Conservation (phyloP, 1,140 invertebrate species). For the Reticulitermes speratus region DNA sequence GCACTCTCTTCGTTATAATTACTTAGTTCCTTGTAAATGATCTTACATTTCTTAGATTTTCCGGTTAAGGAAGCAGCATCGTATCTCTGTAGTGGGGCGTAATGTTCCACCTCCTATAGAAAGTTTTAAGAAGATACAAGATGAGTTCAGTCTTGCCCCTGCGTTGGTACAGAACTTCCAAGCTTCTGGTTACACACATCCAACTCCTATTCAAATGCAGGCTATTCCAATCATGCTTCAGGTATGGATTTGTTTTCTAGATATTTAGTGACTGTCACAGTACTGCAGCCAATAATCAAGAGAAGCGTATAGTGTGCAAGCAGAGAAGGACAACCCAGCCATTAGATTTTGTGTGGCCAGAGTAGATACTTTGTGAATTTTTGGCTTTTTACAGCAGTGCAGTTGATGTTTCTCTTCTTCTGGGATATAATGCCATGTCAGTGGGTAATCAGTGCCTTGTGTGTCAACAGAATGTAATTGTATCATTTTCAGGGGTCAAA, state of each 20-base stretch:
- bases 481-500: too few species aligned
- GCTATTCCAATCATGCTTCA: slow-evolving; percentile 61
- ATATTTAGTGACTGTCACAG: too few species aligned
- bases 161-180: slow-evolving; percentile 52
- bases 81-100: slow-evolving; percentile 51
- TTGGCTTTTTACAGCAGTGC: too few species aligned
- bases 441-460: too few species aligned
- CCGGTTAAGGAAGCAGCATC: slow-evolving; percentile 48
- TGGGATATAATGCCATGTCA: too few species aligned
- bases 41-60: slow-evolving; percentile 27
- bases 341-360: too few species aligned
- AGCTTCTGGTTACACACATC: slow-evolving; percentile 50
- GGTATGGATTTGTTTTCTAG: slow-evolving; percentile 33
- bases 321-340: too few species aligned
- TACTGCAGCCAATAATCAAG: too few species aligned
- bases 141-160: slow-evolving; percentile 41
- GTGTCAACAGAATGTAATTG: too few species aligned
- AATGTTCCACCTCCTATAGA: slow-evolving; percentile 55
- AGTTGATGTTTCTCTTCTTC: too few species aligned
- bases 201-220: slow-evolving; percentile 67
- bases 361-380: too few species aligned
- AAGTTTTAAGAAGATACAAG: slow-evolving; percentile 49
- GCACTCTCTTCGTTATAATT: not conserved
- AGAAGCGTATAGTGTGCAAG: too few species aligned
- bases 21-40: not conserved